Base-by-base conservation (phyloP, 2,113 vertebrate genomes). In the Pardalotus punctatus region DNA sequence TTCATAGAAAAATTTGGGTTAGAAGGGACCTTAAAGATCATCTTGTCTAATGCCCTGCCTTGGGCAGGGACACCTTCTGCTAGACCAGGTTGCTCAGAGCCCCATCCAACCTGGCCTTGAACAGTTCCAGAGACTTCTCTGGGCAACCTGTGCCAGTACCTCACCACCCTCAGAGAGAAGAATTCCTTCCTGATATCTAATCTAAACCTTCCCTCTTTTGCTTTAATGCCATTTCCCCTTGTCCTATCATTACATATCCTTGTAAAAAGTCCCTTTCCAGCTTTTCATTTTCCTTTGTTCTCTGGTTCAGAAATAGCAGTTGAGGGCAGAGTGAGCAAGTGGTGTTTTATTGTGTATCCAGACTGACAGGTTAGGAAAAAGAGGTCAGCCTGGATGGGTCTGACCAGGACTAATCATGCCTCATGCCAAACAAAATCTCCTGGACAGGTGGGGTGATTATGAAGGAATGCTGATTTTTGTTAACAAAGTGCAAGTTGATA, bases 391-490 rank as follows among this genome's bases (percentile, higher is more conserved):
- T 74, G 50, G 27, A 42, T 60, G 54, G 61, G 25, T 51, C 88
- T 38, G 1, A 85, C 76, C 90, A 10, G 5, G 60, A 48, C 43
- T 1, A 36, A 56, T 81, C 15, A 25, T 48, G 35, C 69, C 96
- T 95, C 77, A 15, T 8, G 61, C 73, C 5, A 33, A 86, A 84
- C 67, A 31, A 94, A 76, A 70, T 73, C 58, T 96, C 86, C 43
- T 7, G 17, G 86, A 88, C 31, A 20, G 65, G 60, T 81, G 82
- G 69, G 78, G 40, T 95, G 94, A 96, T 93, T 88, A 72, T 76
- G 83, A 79, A 96, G 79, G 93, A 95, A 93, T 87, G 88, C 85
- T 95, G 91, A 91, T 94, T 96, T 95, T 96, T 95, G 96, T 97
- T 96, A 95, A 82, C 88, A 66, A 71, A 86, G 78, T 66, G 72